Conservation (phyloP, 2,113 vertebrate genomes). For the Cryptotis parvus region DNA sequence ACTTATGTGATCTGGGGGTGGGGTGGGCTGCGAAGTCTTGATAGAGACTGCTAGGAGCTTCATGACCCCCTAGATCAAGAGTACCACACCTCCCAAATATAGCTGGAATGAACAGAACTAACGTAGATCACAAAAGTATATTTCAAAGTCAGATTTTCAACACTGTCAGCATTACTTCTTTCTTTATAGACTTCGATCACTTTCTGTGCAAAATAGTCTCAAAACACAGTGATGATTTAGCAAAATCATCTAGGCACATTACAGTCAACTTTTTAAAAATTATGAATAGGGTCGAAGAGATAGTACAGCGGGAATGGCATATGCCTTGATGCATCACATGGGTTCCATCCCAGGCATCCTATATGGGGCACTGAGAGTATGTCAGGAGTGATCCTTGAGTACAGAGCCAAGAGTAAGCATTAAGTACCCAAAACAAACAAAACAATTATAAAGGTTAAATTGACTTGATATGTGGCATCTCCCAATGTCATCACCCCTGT, state of each 20-base stretch:
- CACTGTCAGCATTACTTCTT: not conserved
- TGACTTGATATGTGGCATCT: constrained; percentile 54
- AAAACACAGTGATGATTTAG: constrained; percentile 47
- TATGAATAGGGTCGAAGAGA: not conserved
- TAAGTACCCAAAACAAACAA: not conserved
- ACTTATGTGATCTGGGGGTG: too few species aligned
- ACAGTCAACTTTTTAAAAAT: constrained; percentile 49
- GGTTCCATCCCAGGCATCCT: too few species aligned
- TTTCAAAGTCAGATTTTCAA: constrained; percentile 44
- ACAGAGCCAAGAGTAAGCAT: too few species aligned
- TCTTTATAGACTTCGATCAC: constrained; percentile 50
- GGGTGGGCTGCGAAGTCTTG: too few species aligned
- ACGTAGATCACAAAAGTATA: not conserved
- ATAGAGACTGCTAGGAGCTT: too few species aligned
- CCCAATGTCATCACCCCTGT: constrained; percentile 41
- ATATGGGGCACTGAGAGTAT: too few species aligned
- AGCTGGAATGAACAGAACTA: too few species aligned
- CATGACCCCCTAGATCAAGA: too few species aligned
- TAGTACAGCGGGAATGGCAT: too few species aligned
- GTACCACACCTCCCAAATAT: too few species aligned
- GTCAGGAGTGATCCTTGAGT: too few species aligned
- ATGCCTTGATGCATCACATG: too few species aligned
- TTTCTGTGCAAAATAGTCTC: constrained; percentile 40
- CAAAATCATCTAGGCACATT: constrained; percentile 50
- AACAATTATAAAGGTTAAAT: not conserved